These are phyloP conservation scores for Melinaea menophilus DNA, from an alignment of 2,888 invertebrate species.

Conservation along the genomic window DNA sequence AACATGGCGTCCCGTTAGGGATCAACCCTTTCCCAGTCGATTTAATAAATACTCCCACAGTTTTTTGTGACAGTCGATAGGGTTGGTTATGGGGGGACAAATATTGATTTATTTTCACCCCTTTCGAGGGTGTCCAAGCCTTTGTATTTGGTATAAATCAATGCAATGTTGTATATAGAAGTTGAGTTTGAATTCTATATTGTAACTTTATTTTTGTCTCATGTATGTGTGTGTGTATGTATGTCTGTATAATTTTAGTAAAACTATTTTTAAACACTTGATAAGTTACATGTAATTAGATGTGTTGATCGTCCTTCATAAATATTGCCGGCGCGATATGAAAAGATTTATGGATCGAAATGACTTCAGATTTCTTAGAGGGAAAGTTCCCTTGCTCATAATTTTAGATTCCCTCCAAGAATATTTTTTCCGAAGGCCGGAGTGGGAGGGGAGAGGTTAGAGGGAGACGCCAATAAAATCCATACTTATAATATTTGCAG, in stretches of 20 bases:
- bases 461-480: constrained; percentile 68
- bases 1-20: constrained; percentile 57
- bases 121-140: constrained; percentile 3
- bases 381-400: constrained; percentile 48
- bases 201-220: too few relatives aligned
- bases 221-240: too few relatives aligned
- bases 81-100: constrained; percentile 38
- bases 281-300: not conserved
- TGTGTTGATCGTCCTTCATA: not conserved
- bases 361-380: constrained; percentile 62
- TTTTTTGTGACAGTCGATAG: constrained; percentile 63
- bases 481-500: constrained; percentile 79
- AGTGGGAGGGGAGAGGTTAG: constrained; percentile 49
- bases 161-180: not conserved
- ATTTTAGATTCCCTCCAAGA: constrained; percentile 70
- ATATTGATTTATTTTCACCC: constrained; percentile 30
- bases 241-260: not conserved
- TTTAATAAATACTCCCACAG: constrained; percentile 59
- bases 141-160: not conserved
- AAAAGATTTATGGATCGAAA: constrained; percentile 63
- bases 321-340: constrained; percentile 12
- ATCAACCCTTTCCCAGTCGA: constrained; percentile 61
- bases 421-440: constrained; percentile 63
- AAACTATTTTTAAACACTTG: constrained; percentile 13
- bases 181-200: too few relatives aligned